phyloP scores from a whole-genome alignment of 2,113 vertebrate species.

The Numenius arquata region DNA sequence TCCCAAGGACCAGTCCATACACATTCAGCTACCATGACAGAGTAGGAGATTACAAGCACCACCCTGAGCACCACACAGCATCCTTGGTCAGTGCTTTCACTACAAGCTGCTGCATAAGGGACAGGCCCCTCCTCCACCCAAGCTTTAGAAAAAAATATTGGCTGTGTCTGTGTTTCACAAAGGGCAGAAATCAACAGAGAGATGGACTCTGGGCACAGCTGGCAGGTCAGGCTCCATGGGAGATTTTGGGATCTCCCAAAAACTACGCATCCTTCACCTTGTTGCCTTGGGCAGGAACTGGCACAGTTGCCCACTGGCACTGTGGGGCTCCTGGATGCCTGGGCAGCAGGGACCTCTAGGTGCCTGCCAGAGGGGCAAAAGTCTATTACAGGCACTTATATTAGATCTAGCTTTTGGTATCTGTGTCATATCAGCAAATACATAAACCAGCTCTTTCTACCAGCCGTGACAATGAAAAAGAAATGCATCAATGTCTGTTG shows the following conservation, averaged over 20 bases:
- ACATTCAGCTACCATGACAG: fast-evolving
- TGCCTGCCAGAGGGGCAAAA: neutral
- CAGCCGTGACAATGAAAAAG: neutral
- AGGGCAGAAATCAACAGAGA: neutral
- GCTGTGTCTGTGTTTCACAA: neutral
- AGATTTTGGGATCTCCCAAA: neutral
- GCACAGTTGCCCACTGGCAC: neutral
- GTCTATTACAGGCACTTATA: neutral
- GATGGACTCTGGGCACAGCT: neutral
- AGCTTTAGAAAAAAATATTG: neutral
- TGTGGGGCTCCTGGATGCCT: neutral
- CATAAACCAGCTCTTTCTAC: neutral
- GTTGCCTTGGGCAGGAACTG: neutral
- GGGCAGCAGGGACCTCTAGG: neutral
- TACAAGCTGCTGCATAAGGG: neutral
- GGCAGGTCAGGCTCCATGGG: neutral
- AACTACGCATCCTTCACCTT: neutral
- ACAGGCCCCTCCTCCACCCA: neutral
- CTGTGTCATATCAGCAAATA: neutral
- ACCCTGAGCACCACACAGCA: neutral
- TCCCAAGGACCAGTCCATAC: fast-evolving
- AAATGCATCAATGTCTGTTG: neutral
- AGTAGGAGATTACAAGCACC: neutral
- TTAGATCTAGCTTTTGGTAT: neutral
- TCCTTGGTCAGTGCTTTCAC: fast-evolving